Percentiles rank a stretch among this genome's conserved stretches.
phyloP scores from a whole-genome alignment of 2,888 invertebrate species.

The Julus scanicus region DNA sequence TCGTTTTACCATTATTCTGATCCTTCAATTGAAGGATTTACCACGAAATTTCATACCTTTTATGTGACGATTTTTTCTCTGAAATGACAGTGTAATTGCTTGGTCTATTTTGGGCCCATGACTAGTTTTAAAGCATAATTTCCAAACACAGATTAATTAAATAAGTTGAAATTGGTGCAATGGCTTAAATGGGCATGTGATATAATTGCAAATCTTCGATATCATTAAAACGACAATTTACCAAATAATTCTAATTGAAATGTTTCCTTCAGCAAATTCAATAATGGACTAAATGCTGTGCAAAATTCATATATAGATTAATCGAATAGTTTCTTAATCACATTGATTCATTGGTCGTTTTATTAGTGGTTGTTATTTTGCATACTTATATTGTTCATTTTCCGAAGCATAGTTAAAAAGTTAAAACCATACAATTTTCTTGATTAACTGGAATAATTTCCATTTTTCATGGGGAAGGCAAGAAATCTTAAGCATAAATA shows the following conservation, averaged over 20 bases:
- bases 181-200: slow-evolving; percentile 1
- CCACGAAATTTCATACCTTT: not conserved
- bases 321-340: no score
- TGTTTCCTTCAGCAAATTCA: not conserved
- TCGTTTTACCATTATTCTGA: not conserved
- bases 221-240: not conserved
- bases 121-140: not conserved
- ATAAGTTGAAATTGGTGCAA: not conserved
- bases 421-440: not conserved
- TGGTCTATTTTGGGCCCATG: not conserved
- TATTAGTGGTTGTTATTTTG: not conserved
- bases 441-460: not conserved
- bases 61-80: not conserved
- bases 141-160: not conserved
- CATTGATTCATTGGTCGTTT: no score
- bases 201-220: not conserved
- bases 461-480: not conserved
- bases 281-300: no score
- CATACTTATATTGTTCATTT: not conserved
- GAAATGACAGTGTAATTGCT: not conserved
- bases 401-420: not conserved
- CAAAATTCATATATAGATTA: no score
- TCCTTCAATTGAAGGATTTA: not conserved
- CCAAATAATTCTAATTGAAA: not conserved
- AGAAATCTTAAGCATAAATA: not conserved